Evolutionary conservation across 1,140 invertebrate species (phyloP), one percentile per base, ranked within the genome.

Genomic region (Hycleus phaleratus): DNA sequence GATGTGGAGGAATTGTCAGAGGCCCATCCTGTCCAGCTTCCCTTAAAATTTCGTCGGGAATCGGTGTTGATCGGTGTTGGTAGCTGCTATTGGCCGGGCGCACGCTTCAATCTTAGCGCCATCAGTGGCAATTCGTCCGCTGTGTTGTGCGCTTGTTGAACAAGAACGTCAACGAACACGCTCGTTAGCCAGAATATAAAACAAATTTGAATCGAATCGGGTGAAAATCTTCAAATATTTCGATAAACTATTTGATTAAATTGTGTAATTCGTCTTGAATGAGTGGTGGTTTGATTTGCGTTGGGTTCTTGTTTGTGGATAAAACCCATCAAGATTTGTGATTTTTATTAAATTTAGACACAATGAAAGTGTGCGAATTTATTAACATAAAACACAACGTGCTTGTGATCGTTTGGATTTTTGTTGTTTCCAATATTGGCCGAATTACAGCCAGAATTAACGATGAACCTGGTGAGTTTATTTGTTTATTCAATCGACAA

Each of bases 21-120:
- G 7, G 32, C 32, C 32, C 32, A 32, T 32, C 32, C 32, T 32
- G 32, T 32, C 32, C 32, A 32, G 32, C 32, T 5, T 42, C 51
- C 51, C 51, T 53, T 53, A 57, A 47, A 42, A 24, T 25, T 52
- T 61, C 59, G 59, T 57, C 25, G 59, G 59, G 54, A 49, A 49
- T 61, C 59, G 59, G 59, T 47, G 46, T 45, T 46, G 38, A 12
- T 61, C 59, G 59, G 54, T 7, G 7, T 32, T 32, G 50, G 32
- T 46, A 38, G 54, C 59, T 55, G 58, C 59, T 61, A 61, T 61
- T 61, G 59, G 59, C 59, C 54, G 59, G 59, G 59, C 59, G 59
- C 59, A 61, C 59, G 59, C 59, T 57, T 61, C 56, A 46, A 52
- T 61, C 54, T 61, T 61, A 61, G 59, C 59, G 59, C 59, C 59